Percentiles rank a stretch among this genome's conserved stretches.
phyloP scores from a whole-genome alignment of 2,797 vertebrate genomes.

The Lemur catta region DNA sequence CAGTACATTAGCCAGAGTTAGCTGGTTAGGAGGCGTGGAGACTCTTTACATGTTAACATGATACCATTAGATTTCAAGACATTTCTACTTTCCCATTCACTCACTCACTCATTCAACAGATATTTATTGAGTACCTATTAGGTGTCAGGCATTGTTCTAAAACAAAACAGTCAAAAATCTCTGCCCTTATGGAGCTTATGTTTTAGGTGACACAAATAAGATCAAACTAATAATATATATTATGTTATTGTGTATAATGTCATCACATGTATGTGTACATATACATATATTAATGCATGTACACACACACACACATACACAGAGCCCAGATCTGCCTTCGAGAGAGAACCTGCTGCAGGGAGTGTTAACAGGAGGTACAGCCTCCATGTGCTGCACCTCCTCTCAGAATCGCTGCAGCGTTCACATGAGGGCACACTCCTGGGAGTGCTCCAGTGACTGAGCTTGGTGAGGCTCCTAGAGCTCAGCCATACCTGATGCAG shows the following conservation, averaged over 20 bases:
- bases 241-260: neutral
- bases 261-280: neutral
- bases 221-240: neutral
- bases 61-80: neutral
- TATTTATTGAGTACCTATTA: neutral
- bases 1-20: neutral
- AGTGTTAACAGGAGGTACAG: neutral
- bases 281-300: neutral
- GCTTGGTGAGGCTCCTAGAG: neutral
- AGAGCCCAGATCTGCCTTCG: neutral
- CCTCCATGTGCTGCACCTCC: neutral
- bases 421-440: neutral
- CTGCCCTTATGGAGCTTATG: neutral
- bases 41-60: neutral
- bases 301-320: accelerated
- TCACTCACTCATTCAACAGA: neutral
- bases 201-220: slow-evolving; percentile 15
- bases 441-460: neutral
- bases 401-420: neutral
- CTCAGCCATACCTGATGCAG: neutral
- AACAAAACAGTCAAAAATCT: neutral
- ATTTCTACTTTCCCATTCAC: neutral
- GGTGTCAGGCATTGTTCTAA: neutral
- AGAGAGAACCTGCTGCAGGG: neutral
- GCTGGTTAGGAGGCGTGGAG: neutral